Conservation (phyloP, 2,113 vertebrate species). For the Oryzias celebensis region DNA sequence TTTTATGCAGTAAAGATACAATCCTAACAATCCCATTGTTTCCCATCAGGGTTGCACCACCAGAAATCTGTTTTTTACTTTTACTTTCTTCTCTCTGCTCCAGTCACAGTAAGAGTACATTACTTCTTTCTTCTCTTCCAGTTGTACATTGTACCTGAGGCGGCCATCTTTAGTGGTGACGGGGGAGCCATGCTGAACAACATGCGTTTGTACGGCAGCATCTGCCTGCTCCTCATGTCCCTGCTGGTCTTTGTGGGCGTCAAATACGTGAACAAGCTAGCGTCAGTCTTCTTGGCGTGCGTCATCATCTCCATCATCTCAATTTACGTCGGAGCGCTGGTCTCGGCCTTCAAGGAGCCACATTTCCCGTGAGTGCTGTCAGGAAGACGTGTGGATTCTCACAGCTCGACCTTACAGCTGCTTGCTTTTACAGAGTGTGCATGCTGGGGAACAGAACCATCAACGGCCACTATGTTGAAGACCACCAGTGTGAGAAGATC, state of each 20-base stretch:
- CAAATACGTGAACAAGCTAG: constrained; percentile 92
- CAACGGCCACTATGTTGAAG: constrained; percentile 72
- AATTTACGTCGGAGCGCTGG: constrained; percentile 87
- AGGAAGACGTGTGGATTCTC: too few species aligned
- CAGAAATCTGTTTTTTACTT: too few species aligned
- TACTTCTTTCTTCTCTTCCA: constrained; percentile 36
- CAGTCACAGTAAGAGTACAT: neutral
- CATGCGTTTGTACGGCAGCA: constrained; percentile 89
- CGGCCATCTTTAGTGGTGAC: constrained; percentile 84
- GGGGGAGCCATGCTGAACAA: constrained; percentile 87
- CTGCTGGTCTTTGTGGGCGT: constrained; percentile 90
- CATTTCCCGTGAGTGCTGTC: constrained; percentile 77
- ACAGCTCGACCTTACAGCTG: neutral
- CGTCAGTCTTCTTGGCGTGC: constrained; percentile 88
- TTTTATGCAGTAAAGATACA: too few species aligned
- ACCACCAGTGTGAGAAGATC: constrained; percentile 71
- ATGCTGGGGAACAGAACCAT: constrained; percentile 88
- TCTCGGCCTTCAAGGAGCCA: constrained; percentile 85
- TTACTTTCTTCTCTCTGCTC: neutral
- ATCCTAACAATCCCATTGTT: too few species aligned
- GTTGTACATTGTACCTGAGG: constrained; percentile 85
- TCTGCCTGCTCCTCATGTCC: constrained; percentile 86
- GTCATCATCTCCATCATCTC: constrained; percentile 90
- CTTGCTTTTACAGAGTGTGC: constrained; percentile 77
- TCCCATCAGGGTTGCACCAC: too few species aligned